These are phyloP conservation scores for Philypnodon macrostomus DNA, from an alignment of 2,797 vertebrate genomes.

Conservation along the genomic window DNA sequence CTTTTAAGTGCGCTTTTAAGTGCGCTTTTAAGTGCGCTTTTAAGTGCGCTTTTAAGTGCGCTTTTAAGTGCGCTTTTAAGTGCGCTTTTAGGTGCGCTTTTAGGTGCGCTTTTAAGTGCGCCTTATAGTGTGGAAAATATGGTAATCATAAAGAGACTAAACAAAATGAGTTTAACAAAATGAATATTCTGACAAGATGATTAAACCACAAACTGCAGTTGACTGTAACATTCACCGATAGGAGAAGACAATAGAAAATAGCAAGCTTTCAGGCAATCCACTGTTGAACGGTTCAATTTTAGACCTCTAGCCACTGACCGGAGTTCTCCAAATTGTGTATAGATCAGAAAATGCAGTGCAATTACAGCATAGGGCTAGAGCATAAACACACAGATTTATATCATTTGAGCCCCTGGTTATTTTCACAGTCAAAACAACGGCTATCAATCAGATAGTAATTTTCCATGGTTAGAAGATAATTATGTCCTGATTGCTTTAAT, in stretches of 20 bases:
- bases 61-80: too few relatives aligned
- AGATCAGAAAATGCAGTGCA: background rate
- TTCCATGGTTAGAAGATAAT: conserved; percentile 22
- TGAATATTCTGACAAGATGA: too few relatives aligned
- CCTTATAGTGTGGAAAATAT: too few relatives aligned
- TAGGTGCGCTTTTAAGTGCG: too few relatives aligned
- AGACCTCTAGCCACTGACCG: background rate
- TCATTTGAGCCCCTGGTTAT: background rate
- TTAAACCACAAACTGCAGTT: conserved; percentile 1
- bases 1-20: too few relatives aligned
- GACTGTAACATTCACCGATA: conserved; percentile 4
- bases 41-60: too few relatives aligned
- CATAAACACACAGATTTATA: conserved; percentile 1
- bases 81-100: too few relatives aligned
- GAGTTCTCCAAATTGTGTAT: background rate
- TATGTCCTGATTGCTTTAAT: conserved; percentile 26
- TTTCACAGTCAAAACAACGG: conserved; percentile 12
- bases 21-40: too few relatives aligned
- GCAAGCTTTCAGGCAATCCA: background rate
- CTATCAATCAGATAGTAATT: conserved; percentile 9
- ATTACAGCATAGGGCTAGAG: background rate
- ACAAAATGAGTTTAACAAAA: too few relatives aligned
- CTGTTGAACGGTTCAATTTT: background rate
- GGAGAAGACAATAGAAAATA: background rate
- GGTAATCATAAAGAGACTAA: background rate